Percentiles rank a stretch among this genome's conserved stretches.
phyloP scores from a whole-genome alignment of 2,888 invertebrate species.

The Trachelus tabidus region DNA sequence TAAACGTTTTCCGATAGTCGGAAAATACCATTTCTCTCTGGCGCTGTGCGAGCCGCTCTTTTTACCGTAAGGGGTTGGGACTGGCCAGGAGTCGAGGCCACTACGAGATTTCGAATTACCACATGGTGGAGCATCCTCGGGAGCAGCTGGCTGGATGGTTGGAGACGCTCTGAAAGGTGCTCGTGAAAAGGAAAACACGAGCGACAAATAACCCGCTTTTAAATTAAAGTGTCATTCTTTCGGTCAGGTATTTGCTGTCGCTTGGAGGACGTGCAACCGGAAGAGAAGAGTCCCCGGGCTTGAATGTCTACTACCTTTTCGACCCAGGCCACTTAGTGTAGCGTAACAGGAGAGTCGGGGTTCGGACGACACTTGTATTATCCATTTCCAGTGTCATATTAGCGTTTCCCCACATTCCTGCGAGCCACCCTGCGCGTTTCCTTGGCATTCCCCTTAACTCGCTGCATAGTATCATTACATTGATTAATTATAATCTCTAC shows the following conservation, averaged over 20 bases:
- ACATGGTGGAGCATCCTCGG: neutral
- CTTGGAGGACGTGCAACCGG: neutral
- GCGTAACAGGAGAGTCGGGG: neutral
- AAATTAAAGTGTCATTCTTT: slow-evolving; percentile 35
- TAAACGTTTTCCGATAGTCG: slow-evolving; percentile 30
- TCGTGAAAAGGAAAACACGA: slow-evolving; percentile 31
- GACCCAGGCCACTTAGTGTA: neutral
- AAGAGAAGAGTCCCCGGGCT: neutral
- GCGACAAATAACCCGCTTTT: slow-evolving; percentile 37
- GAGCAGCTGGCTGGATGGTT: neutral
- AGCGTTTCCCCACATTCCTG: too few species aligned
- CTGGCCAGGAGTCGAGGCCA: neutral
- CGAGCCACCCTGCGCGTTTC: slow-evolving; percentile 16
- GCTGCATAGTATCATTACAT: too few species aligned
- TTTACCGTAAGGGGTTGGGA: neutral
- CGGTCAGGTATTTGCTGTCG: neutral
- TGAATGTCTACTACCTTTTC: neutral
- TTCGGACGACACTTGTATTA: too few species aligned
- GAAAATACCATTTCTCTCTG: slow-evolving; percentile 2
- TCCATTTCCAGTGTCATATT: too few species aligned
- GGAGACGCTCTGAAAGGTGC: slow-evolving; percentile 8
- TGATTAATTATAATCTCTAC: too few species aligned
- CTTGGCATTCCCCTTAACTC: neutral
- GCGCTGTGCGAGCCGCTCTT: neutral
- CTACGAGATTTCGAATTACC: neutral